A percentile compares a stretch with the other conserved stretches of the same genome.
phyloP scores from a whole-genome alignment of 1,140 invertebrate genomes.

The Parasteatoda tepidariorum region DNA sequence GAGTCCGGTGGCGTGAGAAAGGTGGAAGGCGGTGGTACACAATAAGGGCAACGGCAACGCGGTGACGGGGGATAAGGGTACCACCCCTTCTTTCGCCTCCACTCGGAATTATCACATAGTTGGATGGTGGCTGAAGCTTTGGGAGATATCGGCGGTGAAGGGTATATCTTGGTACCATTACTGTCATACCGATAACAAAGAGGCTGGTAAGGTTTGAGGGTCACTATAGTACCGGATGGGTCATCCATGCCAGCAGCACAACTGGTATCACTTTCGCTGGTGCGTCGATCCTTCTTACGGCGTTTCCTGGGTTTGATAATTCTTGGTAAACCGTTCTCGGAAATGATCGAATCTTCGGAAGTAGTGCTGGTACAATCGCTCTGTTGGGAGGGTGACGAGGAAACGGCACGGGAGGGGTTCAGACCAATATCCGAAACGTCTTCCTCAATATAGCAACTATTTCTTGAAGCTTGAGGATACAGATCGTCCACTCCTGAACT shows the following conservation, averaged over 20 bases:
- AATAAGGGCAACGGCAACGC: constrained; percentile 27
- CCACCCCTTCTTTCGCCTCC: background rate
- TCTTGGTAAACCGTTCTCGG: constrained; percentile 82
- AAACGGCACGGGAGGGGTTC: constrained; percentile 6
- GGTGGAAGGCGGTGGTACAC: constrained; percentile 41
- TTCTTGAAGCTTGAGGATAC: background rate
- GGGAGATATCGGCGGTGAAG: constrained; percentile 8
- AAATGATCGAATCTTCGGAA: constrained; percentile 79
- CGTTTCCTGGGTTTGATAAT: constrained; percentile 90
- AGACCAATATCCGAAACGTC: constrained; percentile 5
- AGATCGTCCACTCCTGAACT: background rate
- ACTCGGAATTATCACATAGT: background rate
- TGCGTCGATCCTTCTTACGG: constrained; percentile 80
- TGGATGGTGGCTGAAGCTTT: background rate
- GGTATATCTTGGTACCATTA: constrained; percentile 25
- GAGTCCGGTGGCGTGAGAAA: constrained; percentile 49
- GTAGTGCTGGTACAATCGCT: constrained; percentile 48
- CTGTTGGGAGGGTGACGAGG: constrained; percentile 20
- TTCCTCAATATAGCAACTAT: constrained; percentile 29
- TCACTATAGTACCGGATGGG: constrained; percentile 63
- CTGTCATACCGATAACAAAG: constrained; percentile 65
- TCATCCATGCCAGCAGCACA: background rate
- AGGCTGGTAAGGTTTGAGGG: constrained; percentile 68
- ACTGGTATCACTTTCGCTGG: constrained; percentile 73
- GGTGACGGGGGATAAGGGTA: constrained; percentile 46